These are phyloP conservation scores for Kryptolebias marmoratus DNA, from an alignment of 2,113 vertebrate species.

Conservation along the genomic window DNA sequence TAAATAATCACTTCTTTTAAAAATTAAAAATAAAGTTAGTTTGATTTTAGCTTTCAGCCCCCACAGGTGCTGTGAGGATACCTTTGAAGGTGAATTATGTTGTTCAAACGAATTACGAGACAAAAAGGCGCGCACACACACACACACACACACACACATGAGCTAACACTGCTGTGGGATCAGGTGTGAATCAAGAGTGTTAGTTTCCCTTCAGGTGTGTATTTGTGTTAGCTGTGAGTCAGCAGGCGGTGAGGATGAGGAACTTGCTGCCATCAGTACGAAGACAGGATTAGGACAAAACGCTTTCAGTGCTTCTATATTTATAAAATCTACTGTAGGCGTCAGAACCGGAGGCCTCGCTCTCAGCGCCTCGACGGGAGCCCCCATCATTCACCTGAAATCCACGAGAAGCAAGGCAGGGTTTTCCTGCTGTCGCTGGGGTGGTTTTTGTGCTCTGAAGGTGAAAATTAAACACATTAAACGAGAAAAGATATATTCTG, in stretches of 20 bases:
- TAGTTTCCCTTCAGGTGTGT: conserved; percentile 36
- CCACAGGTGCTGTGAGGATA: too few species aligned
- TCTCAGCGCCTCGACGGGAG: background rate
- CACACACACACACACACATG: background rate
- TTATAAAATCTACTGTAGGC: conserved; percentile 13
- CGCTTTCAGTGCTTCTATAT: conserved; percentile 25
- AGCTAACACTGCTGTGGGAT: background rate
- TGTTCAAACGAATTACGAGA: background rate
- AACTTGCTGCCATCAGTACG: conserved; percentile 14
- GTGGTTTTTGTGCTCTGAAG: background rate
- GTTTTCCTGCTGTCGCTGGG: background rate
- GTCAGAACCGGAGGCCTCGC: conserved; percentile 6
- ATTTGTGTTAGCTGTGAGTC: conserved; percentile 39
- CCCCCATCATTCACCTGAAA: conserved; percentile 2
- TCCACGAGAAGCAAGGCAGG: background rate
- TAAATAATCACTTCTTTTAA: too few species aligned
- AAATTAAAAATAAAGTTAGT: too few species aligned
- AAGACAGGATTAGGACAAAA: conserved; percentile 36
- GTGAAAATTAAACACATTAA: background rate
- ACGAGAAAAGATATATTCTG: background rate
- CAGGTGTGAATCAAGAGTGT: background rate
- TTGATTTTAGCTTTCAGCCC: too few species aligned
- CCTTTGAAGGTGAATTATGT: too few species aligned
- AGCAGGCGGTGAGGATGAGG: conserved; percentile 24
- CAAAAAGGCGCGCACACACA: background rate